Evolutionary conservation across 2,113 vertebrate species (phyloP).

Genomic region (Hippocampus abdominalis): DNA sequence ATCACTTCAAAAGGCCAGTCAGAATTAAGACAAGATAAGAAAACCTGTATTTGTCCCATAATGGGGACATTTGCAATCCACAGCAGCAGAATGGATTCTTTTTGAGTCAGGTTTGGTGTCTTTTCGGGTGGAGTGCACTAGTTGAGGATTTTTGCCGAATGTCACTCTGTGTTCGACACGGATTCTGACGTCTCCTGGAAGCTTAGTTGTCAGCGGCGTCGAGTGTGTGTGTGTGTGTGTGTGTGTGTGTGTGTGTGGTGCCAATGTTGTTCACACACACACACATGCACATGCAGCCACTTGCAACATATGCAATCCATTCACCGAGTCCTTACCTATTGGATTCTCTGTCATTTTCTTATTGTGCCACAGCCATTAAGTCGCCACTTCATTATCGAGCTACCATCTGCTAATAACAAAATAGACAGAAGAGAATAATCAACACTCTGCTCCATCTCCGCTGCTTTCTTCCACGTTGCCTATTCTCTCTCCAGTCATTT

Average conservation of each 20-base stretch:
- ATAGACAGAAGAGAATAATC: constrained; percentile 72
- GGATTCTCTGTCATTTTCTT: constrained; percentile 55
- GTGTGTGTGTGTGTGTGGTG: constrained; percentile 7
- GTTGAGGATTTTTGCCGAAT: not conserved
- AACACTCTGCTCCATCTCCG: constrained; percentile 47
- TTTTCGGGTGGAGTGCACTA: not conserved
- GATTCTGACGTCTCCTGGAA: not conserved
- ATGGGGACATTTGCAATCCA: too few species aligned
- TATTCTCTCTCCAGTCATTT: constrained; percentile 60
- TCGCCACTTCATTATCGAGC: constrained; percentile 55
- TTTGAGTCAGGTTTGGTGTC: not conserved
- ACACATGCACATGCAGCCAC: constrained; percentile 21
- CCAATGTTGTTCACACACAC: not conserved
- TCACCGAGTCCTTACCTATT: constrained; percentile 53
- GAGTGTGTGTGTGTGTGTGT: constrained; percentile 11
- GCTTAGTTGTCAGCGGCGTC: not conserved
- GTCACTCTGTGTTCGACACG: constrained; percentile 3
- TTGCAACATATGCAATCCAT: constrained; percentile 35
- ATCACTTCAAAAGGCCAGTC: too few species aligned
- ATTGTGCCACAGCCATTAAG: constrained; percentile 56
- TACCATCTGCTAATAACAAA: constrained; percentile 65
- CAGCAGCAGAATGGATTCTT: too few species aligned
- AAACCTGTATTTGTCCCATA: too few species aligned
- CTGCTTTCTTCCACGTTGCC: constrained; percentile 48
- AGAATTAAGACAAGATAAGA: too few species aligned